Percentiles rank a stretch among this genome's conserved stretches.
phyloP scores from a whole-genome alignment of 2,888 invertebrate species.

The Ectemnius lituratus region DNA sequence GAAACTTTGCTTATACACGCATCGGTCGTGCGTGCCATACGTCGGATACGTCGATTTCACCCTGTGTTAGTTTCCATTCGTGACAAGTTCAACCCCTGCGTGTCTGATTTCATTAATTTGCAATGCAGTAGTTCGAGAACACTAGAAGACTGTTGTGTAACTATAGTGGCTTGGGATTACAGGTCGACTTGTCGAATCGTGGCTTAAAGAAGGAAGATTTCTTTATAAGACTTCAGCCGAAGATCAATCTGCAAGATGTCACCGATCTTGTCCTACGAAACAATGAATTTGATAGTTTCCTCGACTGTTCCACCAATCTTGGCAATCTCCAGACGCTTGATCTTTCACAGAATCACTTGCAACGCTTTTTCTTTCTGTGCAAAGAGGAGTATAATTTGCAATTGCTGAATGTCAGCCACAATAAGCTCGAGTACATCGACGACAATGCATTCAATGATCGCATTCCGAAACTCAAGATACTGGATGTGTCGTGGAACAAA shows the following conservation, averaged over 20 bases:
- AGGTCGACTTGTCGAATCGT: slow-evolving; percentile 70
- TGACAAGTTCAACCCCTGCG: neutral
- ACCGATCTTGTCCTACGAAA: slow-evolving; percentile 70
- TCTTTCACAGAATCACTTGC: slow-evolving; percentile 89
- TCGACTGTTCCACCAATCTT: slow-evolving; percentile 82
- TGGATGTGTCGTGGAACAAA: slow-evolving; percentile 73
- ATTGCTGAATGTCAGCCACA: slow-evolving; percentile 91
- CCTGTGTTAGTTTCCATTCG: neutral
- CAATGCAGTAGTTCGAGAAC: no score
- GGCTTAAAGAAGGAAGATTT: slow-evolving; percentile 71
- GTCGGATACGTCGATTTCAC: neutral
- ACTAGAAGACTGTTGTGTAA: no score
- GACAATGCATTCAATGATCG: slow-evolving; percentile 71
- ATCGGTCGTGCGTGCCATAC: neutral
- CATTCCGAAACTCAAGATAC: slow-evolving; percentile 67
- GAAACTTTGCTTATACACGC: no score
- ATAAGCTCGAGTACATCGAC: slow-evolving; percentile 88
- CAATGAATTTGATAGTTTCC: slow-evolving; percentile 73
- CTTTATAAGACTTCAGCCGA: slow-evolving; percentile 65
- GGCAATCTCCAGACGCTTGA: slow-evolving; percentile 90
- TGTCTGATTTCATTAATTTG: no score
- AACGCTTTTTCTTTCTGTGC: slow-evolving; percentile 81
- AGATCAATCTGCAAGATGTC: slow-evolving; percentile 63
- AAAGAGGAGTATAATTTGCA: slow-evolving; percentile 91
- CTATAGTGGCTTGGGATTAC: slow-evolving; percentile 28